These are phyloP conservation scores for Bujurquina vittata DNA, from an alignment of 2,113 vertebrate species.

Conservation along the genomic window DNA sequence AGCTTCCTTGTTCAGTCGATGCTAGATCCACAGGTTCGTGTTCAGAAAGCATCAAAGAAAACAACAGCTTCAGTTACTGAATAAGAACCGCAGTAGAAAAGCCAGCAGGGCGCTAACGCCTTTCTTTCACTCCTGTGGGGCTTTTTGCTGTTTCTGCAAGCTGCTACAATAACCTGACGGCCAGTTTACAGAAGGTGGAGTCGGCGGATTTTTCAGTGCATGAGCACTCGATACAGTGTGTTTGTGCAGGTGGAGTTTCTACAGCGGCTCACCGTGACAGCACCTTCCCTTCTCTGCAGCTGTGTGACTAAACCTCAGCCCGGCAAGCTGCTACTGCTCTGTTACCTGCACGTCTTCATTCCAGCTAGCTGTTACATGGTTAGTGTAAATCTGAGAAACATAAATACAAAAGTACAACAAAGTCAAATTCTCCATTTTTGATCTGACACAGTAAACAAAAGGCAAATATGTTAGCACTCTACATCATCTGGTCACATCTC, in stretches of 20 bases:
- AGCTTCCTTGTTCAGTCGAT: conserved; percentile 45
- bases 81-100: background rate
- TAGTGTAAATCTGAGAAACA: background rate
- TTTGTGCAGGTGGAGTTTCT: conserved; percentile 3
- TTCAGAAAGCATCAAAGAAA: background rate
- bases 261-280: background rate
- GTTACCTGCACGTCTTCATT: background rate
- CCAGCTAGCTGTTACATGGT: background rate
- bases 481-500: background rate
- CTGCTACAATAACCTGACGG: background rate
- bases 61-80: background rate
- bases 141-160: background rate
- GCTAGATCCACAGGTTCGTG: conserved; percentile 14
- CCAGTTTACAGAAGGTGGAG: background rate
- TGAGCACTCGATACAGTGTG: background rate
- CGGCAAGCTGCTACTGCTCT: background rate
- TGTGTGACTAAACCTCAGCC: background rate
- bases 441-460: conserved; percentile 23
- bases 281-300: background rate
- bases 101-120: background rate
- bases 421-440: background rate
- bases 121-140: background rate
- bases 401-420: background rate
- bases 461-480: conserved; percentile 13
- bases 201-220: too few relatives aligned